A percentile compares a stretch with the other conserved stretches of the same genome.
Evolutionary conservation across 2,888 invertebrate genomes (phyloP).

Genomic region (Drosophila helvetica): DNA sequence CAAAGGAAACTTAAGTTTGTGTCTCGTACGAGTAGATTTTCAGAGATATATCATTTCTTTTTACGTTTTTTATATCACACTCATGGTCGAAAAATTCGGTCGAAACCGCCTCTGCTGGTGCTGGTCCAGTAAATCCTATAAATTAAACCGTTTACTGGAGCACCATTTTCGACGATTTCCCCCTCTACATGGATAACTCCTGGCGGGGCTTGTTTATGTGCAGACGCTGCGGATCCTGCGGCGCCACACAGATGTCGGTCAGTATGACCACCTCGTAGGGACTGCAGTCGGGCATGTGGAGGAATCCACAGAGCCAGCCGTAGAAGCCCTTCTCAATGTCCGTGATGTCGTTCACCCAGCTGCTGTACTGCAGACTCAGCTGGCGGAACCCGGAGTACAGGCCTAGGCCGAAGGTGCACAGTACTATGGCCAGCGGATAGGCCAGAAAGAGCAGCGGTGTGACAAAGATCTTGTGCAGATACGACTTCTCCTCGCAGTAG

Average conservation of each 20-base stretch:
- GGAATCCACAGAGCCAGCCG: conserved; percentile 89
- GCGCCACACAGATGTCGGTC: conserved; percentile 85
- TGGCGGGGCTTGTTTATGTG: conserved; percentile 84
- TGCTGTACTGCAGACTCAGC: conserved; percentile 88
- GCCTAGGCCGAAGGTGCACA: conserved; percentile 88
- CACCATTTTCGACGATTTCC: conserved; percentile 1
- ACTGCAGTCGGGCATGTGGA: conserved; percentile 89
- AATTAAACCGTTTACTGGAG: conserved; percentile 1
- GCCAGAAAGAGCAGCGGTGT: conserved; percentile 88
- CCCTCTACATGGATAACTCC: conserved; percentile 82
- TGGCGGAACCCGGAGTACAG: conserved; percentile 88
- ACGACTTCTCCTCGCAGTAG: conserved; percentile 88
- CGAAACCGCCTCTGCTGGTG: conserved; percentile 13
- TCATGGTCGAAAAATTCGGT: conserved; percentile 62
- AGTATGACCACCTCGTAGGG: conserved; percentile 87
- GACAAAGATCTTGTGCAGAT: conserved; percentile 87
- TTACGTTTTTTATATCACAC: conserved; percentile 61
- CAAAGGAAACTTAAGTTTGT: conserved; percentile 71
- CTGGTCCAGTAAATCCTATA: conserved; percentile 38
- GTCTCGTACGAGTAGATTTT: conserved; percentile 44
- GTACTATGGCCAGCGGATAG: conserved; percentile 88
- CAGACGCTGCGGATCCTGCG: conserved; percentile 75
- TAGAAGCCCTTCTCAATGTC: conserved; percentile 92
- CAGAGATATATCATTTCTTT: conserved; percentile 50
- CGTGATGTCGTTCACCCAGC: conserved; percentile 89